Evolutionary conservation across 2,113 vertebrate genomes (phyloP).

Genomic region (Barnardius zonarius): DNA sequence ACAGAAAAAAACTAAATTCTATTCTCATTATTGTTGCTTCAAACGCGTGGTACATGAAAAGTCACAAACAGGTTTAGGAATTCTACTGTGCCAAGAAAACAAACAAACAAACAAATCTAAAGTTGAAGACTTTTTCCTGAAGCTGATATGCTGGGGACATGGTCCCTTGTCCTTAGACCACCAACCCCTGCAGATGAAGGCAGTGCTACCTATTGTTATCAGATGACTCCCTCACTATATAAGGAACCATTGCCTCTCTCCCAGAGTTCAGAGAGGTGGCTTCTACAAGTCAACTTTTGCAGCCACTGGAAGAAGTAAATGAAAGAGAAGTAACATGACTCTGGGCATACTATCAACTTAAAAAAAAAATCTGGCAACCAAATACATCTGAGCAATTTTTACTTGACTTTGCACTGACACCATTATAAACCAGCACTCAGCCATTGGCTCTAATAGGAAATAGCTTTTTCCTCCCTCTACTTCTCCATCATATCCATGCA

Average conservation of each 20-base stretch:
- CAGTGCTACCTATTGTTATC: neutral
- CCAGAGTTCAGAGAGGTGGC: neutral
- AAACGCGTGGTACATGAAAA: neutral
- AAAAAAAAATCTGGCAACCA: neutral
- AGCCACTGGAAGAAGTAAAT: neutral
- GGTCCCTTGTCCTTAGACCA: neutral
- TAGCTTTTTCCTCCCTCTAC: neutral
- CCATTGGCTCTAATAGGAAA: neutral
- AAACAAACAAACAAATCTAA: neutral
- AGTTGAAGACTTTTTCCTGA: neutral
- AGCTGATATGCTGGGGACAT: neutral
- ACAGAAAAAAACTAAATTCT: neutral
- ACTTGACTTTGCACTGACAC: neutral
- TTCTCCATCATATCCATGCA: neutral
- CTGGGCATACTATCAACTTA: neutral
- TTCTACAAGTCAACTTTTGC: neutral
- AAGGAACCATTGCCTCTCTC: neutral
- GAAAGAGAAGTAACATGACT: neutral
- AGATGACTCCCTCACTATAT: neutral
- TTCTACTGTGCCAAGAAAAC: neutral
- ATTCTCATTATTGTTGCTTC: neutral
- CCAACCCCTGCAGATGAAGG: too few relatives aligned
- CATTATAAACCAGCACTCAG: neutral
- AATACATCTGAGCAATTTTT: neutral
- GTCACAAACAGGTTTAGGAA: neutral